A percentile compares a stretch with the other conserved stretches of the same genome.
These are phyloP conservation scores for Cryptocheilus praepositus DNA, from an alignment of 2,888 invertebrate species.

Conservation along the genomic window DNA sequence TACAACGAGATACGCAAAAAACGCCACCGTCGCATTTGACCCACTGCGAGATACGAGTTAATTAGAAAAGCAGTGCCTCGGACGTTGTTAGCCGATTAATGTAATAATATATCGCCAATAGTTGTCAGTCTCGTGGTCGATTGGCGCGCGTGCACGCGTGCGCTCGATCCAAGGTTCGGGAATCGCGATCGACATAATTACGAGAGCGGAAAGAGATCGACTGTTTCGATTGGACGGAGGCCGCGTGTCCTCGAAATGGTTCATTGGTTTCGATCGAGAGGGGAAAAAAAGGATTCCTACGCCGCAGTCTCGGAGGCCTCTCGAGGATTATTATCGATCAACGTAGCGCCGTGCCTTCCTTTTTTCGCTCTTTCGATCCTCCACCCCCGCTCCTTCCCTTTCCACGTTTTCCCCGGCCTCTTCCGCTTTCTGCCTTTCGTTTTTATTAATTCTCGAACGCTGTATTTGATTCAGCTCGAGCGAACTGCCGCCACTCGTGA, in stretches of 20 bases:
- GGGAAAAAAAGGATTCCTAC: neutral
- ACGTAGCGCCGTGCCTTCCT: slow-evolving; percentile 5
- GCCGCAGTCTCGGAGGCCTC: no score
- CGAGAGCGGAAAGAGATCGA: slow-evolving; percentile 24
- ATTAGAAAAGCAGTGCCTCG: no score
- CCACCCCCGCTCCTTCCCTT: neutral
- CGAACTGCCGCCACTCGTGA: no score
- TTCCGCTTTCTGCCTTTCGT: neutral
- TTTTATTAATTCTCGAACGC: neutral
- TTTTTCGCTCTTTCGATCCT: neutral
- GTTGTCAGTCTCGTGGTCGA: no score
- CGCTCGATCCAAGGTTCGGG: slow-evolving; percentile 12
- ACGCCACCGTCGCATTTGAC: no score
- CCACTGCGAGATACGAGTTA: no score
- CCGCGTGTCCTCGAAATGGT: slow-evolving; percentile 31
- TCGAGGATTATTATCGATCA: neutral
- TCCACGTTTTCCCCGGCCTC: neutral
- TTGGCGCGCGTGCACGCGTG: neutral
- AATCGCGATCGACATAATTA: slow-evolving; percentile 24
- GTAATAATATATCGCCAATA: no score
- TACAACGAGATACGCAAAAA: no score
- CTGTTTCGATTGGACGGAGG: slow-evolving; percentile 22
- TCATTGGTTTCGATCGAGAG: slow-evolving; percentile 16
- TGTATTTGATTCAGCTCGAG: no score
- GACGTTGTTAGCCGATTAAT: no score